Evolutionary conservation across 1,140 invertebrate genomes (phyloP).

Genomic region (Vanessa atalanta): DNA sequence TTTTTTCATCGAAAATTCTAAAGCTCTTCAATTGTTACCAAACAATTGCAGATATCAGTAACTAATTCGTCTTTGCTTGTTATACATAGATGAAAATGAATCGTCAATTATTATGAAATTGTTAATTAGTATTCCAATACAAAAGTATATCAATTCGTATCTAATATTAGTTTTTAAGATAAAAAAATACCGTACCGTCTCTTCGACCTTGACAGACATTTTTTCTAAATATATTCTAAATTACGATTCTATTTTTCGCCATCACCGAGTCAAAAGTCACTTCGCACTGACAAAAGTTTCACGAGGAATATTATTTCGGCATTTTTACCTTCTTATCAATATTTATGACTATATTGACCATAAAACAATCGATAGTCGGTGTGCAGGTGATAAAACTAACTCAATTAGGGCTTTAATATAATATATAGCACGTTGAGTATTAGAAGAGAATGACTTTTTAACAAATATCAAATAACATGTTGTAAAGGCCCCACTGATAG

Average conservation of each 20-base stretch:
- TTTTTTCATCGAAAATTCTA: no score
- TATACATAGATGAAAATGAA: no score
- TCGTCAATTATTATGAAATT: no score
- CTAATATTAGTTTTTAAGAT: neutral
- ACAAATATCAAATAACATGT: no score
- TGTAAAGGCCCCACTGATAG: no score
- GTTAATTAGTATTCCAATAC: neutral
- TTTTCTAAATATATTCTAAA: neutral
- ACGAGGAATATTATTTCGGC: neutral
- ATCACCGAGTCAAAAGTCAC: neutral
- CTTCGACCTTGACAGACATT: constrained; percentile 25
- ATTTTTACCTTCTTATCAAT: neutral
- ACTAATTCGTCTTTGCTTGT: no score
- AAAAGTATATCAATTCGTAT: neutral
- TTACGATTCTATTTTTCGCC: neutral
- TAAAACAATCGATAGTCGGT: neutral
- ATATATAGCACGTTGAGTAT: neutral
- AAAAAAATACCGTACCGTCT: constrained; percentile 14
- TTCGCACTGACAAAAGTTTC: neutral
- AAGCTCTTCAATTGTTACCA: no score
- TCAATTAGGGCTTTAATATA: neutral
- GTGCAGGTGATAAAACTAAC: neutral
- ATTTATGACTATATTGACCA: constrained; percentile 2
- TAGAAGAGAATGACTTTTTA: no score
- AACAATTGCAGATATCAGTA: no score